phyloP scores from a whole-genome alignment of 2,113 vertebrate species.

The Pao palembangensis region DNA sequence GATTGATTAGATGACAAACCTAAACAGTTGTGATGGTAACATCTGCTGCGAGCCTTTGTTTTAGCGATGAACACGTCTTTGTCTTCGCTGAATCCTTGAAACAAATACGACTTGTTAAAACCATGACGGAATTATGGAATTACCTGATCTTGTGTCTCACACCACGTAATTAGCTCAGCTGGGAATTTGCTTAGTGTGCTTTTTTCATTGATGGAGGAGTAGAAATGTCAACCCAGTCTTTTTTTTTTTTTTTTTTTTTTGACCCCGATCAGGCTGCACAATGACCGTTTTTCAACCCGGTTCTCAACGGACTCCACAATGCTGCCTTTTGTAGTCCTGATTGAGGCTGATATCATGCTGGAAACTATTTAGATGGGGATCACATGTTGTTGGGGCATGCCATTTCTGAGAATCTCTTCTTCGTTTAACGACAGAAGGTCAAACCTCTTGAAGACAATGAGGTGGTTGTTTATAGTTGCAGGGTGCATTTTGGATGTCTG shows the following conservation, averaged over 20 bases:
- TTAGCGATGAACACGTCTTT: neutral
- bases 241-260: constrained; percentile 22
- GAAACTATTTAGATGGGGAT: constrained; percentile 77
- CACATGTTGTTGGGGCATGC: constrained; percentile 72
- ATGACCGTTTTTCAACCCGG: constrained; percentile 61
- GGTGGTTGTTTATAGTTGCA: constrained; percentile 57
- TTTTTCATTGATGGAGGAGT: constrained; percentile 50
- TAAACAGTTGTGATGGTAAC: constrained; percentile 9
- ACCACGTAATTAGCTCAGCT: constrained; percentile 23
- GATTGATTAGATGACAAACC: constrained; percentile 39
- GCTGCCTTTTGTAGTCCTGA: constrained; percentile 66
- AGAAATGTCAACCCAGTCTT: constrained; percentile 36
- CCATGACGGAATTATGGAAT: neutral
- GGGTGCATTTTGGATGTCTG: constrained; percentile 38
- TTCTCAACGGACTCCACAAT: constrained; percentile 63
- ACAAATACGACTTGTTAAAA: too few species aligned
- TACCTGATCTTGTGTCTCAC: constrained; percentile 13
- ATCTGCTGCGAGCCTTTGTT: neutral
- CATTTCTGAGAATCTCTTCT: constrained; percentile 66
- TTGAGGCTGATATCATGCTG: constrained; percentile 78
- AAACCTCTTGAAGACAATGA: constrained; percentile 66
- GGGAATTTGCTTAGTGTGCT: constrained; percentile 56
- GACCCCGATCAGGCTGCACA: constrained; percentile 43
- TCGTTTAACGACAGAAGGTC: constrained; percentile 67
- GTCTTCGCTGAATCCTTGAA: too few species aligned